Evolutionary conservation across 2,113 vertebrate genomes (phyloP), one percentile per base, ranked within the genome.

Genomic region (Panurus biarmicus): DNA sequence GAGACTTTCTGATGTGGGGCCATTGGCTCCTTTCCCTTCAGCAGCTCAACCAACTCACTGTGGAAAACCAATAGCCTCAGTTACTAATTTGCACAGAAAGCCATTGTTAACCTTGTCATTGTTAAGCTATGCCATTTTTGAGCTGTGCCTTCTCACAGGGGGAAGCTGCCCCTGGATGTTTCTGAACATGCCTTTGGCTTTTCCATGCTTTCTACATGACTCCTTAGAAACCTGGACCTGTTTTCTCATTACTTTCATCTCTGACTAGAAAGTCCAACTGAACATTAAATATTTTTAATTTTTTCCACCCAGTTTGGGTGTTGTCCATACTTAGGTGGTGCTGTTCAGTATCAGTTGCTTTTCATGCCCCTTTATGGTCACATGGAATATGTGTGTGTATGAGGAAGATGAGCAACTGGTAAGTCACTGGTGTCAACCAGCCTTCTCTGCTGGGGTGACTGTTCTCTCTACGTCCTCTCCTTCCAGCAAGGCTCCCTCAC

Each of bases 101-200:
- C 25, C 0, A 0, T 42, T 18, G 1, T 85, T 91, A 77, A 85
- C 53, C 11, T 14, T 31, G 26, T 14, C 0, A 0, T 56, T 25
- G 0, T 90, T 91, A 74, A 90, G 61, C 5, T 33, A 4, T 80
- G 36, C 10, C 26, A 13, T 80, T 65, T 57, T 40, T 38, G 70
- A 90, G 66, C 64, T 3, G 2, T 53, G 22, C 65, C 18, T 80
- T 50, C 38, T 85, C 31, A 28, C 48, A 71, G 23, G 12, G 26
- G 16, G 19, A 77, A 48, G 17, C 11, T 50, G 11, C 21, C 77
- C 50, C 9, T 29, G n/a, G 16, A 57, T 65, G 31, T 71, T 92
- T 90, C 79, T 89, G 69, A 93, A 23, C 23, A 12, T 42, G 45
- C 26, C 40, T 80, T 71, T 4, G 2, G 7, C 71, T 88, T 72